Base-by-base conservation (phyloP, 1,140 invertebrate species). In the Apis laboriosa region DNA sequence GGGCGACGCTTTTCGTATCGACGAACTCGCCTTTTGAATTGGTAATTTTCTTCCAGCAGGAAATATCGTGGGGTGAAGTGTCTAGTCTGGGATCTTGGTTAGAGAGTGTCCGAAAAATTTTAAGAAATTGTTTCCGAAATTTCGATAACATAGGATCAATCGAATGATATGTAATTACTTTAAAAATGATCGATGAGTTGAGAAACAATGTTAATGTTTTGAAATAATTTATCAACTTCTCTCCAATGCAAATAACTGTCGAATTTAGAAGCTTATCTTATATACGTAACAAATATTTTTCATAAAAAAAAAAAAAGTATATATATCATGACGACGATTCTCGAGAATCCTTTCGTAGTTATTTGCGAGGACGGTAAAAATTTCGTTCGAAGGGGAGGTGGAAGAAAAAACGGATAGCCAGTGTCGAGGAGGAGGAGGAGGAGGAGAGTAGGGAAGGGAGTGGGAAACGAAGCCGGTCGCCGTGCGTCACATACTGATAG, bases 401-500 rank as follows among this genome's bases (percentile, higher is more conserved):
- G 34, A 34, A 9, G 9, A 5, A 51, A 66, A 67, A 72, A 76
- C 64, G 80, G 19, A 53, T 51, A 43, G 13, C 34, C 15, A 9
- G 60, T 21, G 67, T 72, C 34, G 17, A 56, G 8, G 55, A 56
- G 0, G 61, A 24, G n/a, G n/a, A n/a, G 58, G 49, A 55, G 78
- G n/a, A 34, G 34, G 34, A 49, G 51, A 71, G n/a, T 11, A 74
- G 8, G 56, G 19, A 21, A 17, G 64, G 61, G 63, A 43, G 13
- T 43, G 34, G 64, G 68, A 63, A 82, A 76, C 71, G 55, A 66
- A 72, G 53, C 70, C 70, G 84, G 55, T 81, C 84, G 80, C 71
- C 87, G 87, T 88, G 87, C 87, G 77, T 87, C 80, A 88, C 87
- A 88, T 88, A 87, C 80, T 84, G 88, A 89, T 88, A 81, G 77